Percentiles rank a stretch among this genome's conserved stretches.
Conservation (phyloP, 2,113 vertebrate species). For the Herpetotheres cachinnans region DNA sequence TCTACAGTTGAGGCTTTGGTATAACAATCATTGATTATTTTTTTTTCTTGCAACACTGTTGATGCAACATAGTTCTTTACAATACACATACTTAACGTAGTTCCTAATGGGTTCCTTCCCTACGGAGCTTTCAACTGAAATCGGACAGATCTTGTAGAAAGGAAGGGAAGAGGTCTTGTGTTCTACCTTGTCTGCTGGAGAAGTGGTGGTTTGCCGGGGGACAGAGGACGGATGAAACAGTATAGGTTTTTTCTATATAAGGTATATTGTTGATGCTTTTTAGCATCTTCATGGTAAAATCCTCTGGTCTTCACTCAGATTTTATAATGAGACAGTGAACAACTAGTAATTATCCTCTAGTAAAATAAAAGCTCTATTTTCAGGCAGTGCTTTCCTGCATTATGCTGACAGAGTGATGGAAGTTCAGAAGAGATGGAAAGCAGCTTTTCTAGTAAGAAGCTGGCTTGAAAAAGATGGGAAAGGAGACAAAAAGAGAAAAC, state of each 20-base stretch:
- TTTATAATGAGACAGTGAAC: not conserved
- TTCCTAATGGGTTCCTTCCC: not conserved
- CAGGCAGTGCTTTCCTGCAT: not conserved
- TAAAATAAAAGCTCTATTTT: conserved; percentile 11
- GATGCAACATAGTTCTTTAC: not conserved
- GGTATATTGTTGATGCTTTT: not conserved
- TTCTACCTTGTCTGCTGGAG: not conserved
- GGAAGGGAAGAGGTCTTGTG: not conserved
- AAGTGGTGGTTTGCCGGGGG: not conserved
- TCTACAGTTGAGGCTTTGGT: not conserved
- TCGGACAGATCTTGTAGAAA: not conserved
- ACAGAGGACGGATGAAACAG: not conserved
- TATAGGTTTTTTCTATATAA: not conserved
- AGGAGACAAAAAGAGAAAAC: not conserved
- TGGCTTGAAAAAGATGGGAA: not conserved
- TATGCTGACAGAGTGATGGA: not conserved
- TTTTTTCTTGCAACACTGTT: not conserved
- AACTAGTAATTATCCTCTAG: not conserved
- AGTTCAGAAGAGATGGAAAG: not conserved
- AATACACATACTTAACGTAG: not conserved
- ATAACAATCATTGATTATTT: not conserved
- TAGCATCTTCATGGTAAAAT: not conserved
- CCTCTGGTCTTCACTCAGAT: not conserved
- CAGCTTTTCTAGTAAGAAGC: conserved; percentile 13
- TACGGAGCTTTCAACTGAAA: not conserved